Base-by-base conservation (phyloP, 2,888 invertebrate species). In the Xestia ashworthii region DNA sequence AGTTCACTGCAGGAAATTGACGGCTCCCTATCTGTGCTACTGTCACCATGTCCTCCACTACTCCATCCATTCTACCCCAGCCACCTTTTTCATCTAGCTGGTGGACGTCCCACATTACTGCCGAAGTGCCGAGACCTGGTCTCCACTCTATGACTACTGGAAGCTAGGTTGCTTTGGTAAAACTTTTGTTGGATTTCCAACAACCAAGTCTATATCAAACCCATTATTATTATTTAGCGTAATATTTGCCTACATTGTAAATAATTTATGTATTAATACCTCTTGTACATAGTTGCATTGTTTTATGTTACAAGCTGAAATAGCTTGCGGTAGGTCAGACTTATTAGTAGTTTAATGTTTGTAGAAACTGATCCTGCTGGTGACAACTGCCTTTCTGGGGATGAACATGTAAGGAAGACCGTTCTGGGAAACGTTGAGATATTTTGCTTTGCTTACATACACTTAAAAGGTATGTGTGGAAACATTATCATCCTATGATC, bases 261-360 rank as follows among this genome's bases (percentile, higher is more conserved):
- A 22, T 68, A 68, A 73, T 78, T 32, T 81, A 77, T 77, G 38
- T 62, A 60, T 55, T n/a, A 74, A 71, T 81, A 77, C 71, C 53
- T 68, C 12, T 38, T 8, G 60, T 58, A 74, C 69, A 62, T 62
- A 74, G 73, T 81, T 74, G 68, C 65, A 69, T 65, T 78, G 78
- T 81, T 78, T 78, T 71, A 67, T 77, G 70, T 84, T 38, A 25
- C 58, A 0, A 0, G 14, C 53, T 55, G 19, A 62, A 78, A 74
- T 71, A 82, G 32, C n/a, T 71, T 83, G 82, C 22, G 85, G 78
- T 78, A 83, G 83, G 85, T 83, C 83, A 74, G 72, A 16, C 64
- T 55, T 55, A 32, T 11, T 60, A 19, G 38, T 22, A 41, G 48
- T 44, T 64, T n/a, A 14, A 44, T 46, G 44, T 81, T 16, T 12